A percentile compares a stretch with the other conserved stretches of the same genome.
Evolutionary conservation across 1,140 invertebrate species (phyloP).

Genomic region (Steinernema feltiae): DNA sequence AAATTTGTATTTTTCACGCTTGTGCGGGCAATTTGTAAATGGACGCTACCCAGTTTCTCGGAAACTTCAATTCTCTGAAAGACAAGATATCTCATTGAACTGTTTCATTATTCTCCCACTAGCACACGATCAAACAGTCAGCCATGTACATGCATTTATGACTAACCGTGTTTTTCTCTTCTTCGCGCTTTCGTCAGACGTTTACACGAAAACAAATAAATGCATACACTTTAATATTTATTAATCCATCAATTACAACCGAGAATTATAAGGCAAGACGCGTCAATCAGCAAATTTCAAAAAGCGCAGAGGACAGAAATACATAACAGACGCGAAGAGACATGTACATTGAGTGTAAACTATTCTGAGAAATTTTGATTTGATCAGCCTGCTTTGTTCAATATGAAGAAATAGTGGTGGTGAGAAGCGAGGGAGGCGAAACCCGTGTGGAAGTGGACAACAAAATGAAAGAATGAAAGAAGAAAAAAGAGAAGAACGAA

Average conservation of each 20-base stretch:
- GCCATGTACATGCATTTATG: neutral
- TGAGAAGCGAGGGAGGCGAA: constrained; percentile 1
- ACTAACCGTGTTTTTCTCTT: neutral
- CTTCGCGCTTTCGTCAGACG: no score
- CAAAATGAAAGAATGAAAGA: neutral
- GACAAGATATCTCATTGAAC: no score
- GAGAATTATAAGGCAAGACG: neutral
- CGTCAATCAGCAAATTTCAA: constrained; percentile 15
- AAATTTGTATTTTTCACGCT: no score
- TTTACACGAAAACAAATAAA: neutral
- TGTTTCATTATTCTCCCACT: no score
- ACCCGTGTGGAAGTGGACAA: constrained; percentile 10
- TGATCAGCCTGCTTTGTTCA: neutral
- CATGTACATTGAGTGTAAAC: no score
- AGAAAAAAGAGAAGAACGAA: no score
- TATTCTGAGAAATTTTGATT: neutral
- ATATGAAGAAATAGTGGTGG: neutral
- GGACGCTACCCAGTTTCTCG: no score
- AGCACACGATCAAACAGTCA: no score
- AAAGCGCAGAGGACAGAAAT: no score
- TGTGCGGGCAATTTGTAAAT: no score
- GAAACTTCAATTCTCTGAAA: no score
- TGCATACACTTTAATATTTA: constrained; percentile 12
- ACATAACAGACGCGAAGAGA: no score
- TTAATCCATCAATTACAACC: constrained; percentile 8